Base-by-base conservation (phyloP, 2,113 vertebrate genomes). In the Echinops telfairi region DNA sequence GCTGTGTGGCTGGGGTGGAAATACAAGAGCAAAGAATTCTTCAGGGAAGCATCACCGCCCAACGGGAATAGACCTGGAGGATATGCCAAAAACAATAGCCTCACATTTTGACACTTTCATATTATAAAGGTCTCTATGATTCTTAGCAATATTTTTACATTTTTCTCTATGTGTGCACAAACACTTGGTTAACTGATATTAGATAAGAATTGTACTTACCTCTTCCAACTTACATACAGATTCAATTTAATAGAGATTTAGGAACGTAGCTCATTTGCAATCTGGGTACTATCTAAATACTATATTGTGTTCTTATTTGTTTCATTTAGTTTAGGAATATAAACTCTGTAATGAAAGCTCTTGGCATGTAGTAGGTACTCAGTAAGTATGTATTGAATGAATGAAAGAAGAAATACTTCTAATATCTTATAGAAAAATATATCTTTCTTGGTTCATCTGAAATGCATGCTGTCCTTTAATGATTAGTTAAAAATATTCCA, bases 401-500 rank as follows among this genome's bases (percentile, higher is more conserved):
- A 25, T 73, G 29, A 91, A 94, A 91, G 80, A 83, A 57, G 66
- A 60, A 85, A 17, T 64, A 70, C 71, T 77, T 88, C 3, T 83
- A 81, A 86, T 81, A 88, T 81, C 76, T 90, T 68, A 80, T 25
- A 92, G 38, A 94, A 94, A 33, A 96, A 94, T 62, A 93, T 91
- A 78, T 92, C 94, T 73, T 93, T 97, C 88, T 90, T 92, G 36
- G 77, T 93, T 97, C 47, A 1, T 47, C 83, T 96, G 91, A 97
- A 96, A 96, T 84, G 0, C 64, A 78, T 31, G 25, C 75, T 38
- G 53, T 80, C 86, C 77, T 97, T 97, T 93, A 94, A 90, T 95
- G 94, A 97, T 96, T 96, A 97, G 86, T 94, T 97, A 94, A 66
- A 96, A 96, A 96, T 97, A 91, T 97, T 96, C 96, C 88, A 97